Conservation (phyloP, 1,140 invertebrate species). For the Acyrthosiphon pisum region DNA sequence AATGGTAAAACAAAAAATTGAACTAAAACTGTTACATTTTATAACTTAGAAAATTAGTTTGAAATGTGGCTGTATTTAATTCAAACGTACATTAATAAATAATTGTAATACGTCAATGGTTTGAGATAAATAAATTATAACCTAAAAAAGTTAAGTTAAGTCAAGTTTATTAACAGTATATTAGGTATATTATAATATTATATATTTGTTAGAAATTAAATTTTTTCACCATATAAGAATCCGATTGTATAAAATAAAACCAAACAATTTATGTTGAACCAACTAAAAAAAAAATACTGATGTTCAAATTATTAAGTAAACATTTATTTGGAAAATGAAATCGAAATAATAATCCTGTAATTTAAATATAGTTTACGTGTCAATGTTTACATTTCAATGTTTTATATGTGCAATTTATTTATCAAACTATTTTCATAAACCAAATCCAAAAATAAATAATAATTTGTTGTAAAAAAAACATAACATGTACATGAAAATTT, state of each 20-base stretch:
- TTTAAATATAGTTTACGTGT: not conserved
- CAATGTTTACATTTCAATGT: not conserved
- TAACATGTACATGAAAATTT: conserved; percentile 17
- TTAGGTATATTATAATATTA: not conserved
- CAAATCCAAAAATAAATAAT: conserved; percentile 46
- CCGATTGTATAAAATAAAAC: conserved; percentile 27
- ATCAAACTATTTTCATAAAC: not conserved
- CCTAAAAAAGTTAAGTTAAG: conserved; percentile 18
- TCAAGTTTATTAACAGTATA: not conserved
- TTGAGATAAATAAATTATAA: conserved; percentile 45
- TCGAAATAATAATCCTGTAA: not conserved
- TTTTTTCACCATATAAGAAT: not conserved
- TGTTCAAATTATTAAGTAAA: not conserved
- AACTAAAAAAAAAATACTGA: conserved; percentile 39
- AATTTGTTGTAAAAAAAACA: conserved; percentile 32
- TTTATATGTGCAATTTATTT: not conserved
- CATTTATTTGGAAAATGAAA: conserved; percentile 23
- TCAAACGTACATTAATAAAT: conserved; percentile 26
- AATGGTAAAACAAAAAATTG: not conserved
- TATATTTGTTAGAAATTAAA: not conserved
- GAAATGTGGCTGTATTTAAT: conserved; percentile 8
- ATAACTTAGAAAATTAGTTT: conserved; percentile 24
- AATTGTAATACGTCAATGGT: conserved; percentile 43
- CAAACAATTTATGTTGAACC: not conserved
- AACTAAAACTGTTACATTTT: not conserved